Base-by-base conservation (phyloP, 2,888 invertebrate genomes). In the Rosalia funebris region DNA sequence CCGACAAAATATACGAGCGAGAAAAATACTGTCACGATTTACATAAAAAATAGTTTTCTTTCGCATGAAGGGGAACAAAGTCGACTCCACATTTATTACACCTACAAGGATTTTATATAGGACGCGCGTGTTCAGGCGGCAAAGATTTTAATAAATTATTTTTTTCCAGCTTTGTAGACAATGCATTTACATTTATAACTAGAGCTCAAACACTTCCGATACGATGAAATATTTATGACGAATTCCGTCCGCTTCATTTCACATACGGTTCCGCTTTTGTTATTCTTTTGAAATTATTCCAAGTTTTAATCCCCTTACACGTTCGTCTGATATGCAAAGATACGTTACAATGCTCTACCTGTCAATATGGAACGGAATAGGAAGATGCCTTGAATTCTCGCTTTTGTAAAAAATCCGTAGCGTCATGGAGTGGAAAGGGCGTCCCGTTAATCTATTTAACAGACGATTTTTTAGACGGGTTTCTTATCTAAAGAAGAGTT, bases 171-270 rank as follows among this genome's bases (percentile, higher is more conserved):
- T 31, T 14, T 15, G n/a, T 9, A 25, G 50, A 50, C 50, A 50
- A 75, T 71, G 65, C 72, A 78, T 79, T 79, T 75, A 72, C 78
- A 79, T 79, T 73, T 72, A 68, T 79, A 79, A 79, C 77, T 75
- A 77, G 70, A 71, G 69, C 71, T 75, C 75, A 73, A 78, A 77
- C 77, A 75, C 76, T 76, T 74, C 66, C 68, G 65, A 73, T 74
- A 70, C 59, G 63, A 77, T 79, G 75, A 76, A 78, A 78, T 77
- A 79, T 79, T 74, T 76, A 78, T 78, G 75, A 74, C 59, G 66
- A 63, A 68, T 73, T 71, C 65, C 65, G 67, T 68, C 69, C 70
- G 72, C 72, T 74, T 70, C 73, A 75, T 74, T 67, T 74, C 72
- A 70, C 73, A 73, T 72, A 70, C 71, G 68, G 62, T 60, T 37